Evolutionary conservation across 1,140 invertebrate genomes (phyloP), one percentile per base, ranked within the genome.

Genomic region (Leguminivora glycinivorella): DNA sequence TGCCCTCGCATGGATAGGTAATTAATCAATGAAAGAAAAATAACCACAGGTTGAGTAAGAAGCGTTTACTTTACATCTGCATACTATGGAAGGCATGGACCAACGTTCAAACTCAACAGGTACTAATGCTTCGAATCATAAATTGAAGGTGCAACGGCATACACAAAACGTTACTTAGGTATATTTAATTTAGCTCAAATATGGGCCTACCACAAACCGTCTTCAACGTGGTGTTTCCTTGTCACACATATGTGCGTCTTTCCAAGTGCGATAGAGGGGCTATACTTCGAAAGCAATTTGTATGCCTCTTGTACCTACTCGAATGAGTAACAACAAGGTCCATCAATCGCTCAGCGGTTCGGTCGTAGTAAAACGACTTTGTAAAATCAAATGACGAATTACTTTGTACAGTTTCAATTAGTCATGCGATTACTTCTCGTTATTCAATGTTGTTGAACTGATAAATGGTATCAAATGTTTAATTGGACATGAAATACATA

Each of bases 381-480:
- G 25, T 29, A 60, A 60, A 31, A 31, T 60, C 6, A 60, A 17
- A 60, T 60, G 58, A 75, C 66, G 56, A 56, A 80, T 74, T 78
- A 69, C 73, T 73, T 22, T 17, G 70, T 75, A 80, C 70, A 70
- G 77, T 77, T 74, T 79, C 75, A 81, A 81, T 84, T 83, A 83
- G 74, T 83, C 83, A 83, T 78, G 71, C 72, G 76, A 85, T 81
- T 82, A 82, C 72, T 83, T 83, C 84, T 83, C 78, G 79, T 84
- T 85, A 86, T 78, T 82, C 76, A 82, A 81, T 81, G 25, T 17
- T 17, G 12, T 52, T 52, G 43, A 52, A 52, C 43, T 19, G 4
- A 52, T 22, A 4, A 47, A 47, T 17, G n/a, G n/a, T n/a, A 47
- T 3, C 14, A 17, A 1, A 1, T 17, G 2, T 4, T 17, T 5